Evolutionary conservation across 1,140 invertebrate species (phyloP).

Genomic region (Ceratina japonica): DNA sequence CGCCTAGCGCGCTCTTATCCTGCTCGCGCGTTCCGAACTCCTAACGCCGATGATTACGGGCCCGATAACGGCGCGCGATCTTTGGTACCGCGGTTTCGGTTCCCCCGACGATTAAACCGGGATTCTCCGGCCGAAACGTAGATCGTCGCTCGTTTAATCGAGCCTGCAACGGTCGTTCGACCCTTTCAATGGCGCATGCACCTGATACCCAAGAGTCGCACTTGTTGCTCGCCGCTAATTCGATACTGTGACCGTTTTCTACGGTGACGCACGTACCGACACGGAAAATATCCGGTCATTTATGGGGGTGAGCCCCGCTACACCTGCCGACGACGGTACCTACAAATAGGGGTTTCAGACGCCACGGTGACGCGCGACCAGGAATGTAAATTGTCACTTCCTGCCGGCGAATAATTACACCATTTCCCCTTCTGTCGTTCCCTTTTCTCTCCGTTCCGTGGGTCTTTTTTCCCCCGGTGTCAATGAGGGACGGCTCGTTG

Average conservation of each 20-base stretch:
- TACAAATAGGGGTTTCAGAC: constrained; percentile 60
- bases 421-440: neutral
- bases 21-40: constrained; percentile 2
- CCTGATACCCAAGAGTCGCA: constrained; percentile 69
- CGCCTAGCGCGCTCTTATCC: constrained; percentile 28
- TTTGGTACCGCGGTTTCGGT: neutral
- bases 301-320: constrained; percentile 57
- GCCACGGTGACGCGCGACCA: constrained; percentile 50
- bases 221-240: constrained; percentile 71
- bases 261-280: constrained; percentile 66
- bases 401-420: constrained; percentile 22
- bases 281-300: constrained; percentile 71
- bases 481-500: constrained; percentile 2
- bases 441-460: neutral
- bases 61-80: constrained; percentile 14
- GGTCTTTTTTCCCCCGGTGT: neutral
- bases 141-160: constrained; percentile 33
- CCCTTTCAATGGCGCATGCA: constrained; percentile 52
- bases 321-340: constrained; percentile 48
- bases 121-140: neutral
- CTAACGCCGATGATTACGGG: constrained; percentile 37
- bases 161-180: constrained; percentile 54
- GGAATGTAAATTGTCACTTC: constrained; percentile 58
- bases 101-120: neutral
- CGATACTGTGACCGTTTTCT: constrained; percentile 58